Base-by-base conservation (phyloP, 2,888 invertebrate species). In the Xanthorhoe designata region DNA sequence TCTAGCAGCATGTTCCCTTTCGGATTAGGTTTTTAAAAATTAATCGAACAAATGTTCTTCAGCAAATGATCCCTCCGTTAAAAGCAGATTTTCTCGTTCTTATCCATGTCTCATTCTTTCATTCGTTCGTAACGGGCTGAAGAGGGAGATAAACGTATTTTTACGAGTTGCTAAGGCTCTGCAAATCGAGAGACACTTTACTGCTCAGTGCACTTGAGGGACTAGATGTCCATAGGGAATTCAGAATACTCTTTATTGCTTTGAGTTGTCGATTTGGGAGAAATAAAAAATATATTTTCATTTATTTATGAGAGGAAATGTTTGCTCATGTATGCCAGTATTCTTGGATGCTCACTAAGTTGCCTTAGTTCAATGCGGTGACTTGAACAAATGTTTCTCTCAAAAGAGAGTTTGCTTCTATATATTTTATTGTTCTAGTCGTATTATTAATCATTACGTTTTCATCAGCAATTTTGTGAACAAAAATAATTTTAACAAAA, bases 111-210 rank as follows among this genome's bases (percentile, higher is more conserved):
- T 72, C 72, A 62, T 71, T 76, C 74, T 71, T 64, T 74, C 70
- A 75, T 78, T 76, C 77, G 73, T 73, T 78, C 66, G 58, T 72
- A 61, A 71, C 52, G 64, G 67, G 68, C 66, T 68, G 53, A 63
- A 67, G 76, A 75, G 70, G 73, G 76, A 78, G 79, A 83, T 79
- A 78, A 79, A 74, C 68, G 66, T 72, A 80, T 72, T 80, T 86
- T 83, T 83, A 82, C 78, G 83, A 83, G 76, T 75, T 74, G 66
- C 68, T 69, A 74, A 81, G 80, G 77, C 78, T 77, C 75, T 80
- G 78, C 74, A 81, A 83, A 81, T 81, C 81, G 81, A 83, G 81
- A 78, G 84, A 81, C 81, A 83, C 84, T 87, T 84, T 81, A 81
- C 80, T 82, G 81, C 78, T 82, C 80, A 85, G 79, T 80, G 81